Base-by-base conservation (phyloP, 2,888 invertebrate species). In the Noctua pronuba region DNA sequence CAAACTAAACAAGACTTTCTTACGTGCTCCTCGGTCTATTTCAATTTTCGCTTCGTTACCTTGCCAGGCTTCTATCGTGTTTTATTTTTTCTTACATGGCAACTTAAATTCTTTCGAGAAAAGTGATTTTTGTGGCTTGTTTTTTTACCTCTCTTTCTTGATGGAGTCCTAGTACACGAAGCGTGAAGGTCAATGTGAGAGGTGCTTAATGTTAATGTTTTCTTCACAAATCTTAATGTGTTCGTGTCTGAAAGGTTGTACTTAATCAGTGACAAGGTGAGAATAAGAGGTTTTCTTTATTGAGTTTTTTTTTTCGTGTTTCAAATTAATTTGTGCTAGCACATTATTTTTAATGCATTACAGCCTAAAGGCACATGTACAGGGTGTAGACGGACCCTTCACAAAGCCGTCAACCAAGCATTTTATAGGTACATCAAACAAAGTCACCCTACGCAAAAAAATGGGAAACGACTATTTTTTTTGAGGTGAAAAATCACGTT, bases 11-110 rank as follows among this genome's bases (percentile, higher is more conserved):
- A 90, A 89, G 90, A 83, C 86, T 90, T 90, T 87, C 90, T 89
- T 90, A 88, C 89, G 90, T 92, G 90, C 88, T 87, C 84, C 83
- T 82, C 89, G 90, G 89, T 91, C 89, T 90, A 90, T 92, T 91
- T 89, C 90, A 88, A 90, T 92, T 92, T 90, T 87, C 91, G 91
- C 92, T 93, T 93, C 92, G 93, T 93, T 94, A 93, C 88, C 88
- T 89, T 85, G 75, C 76, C 79, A 80, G 86, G 88, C 85, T 86
- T 81, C 83, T 82, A 86, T 88, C 83, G 69, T 85, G 80, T 88
- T 85, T 88, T 89, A 85, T 91, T 92, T 90, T 88, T 88, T 86
- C 83, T 83, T 73, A 76, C 79, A 75, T 73, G 46, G 77, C 71
- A 76, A 80, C 79, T 84, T 85, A 77, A 82, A 83, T 86, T 87